Base-by-base conservation (phyloP, 2,888 invertebrate species). In the Drosophila anceps region DNA sequence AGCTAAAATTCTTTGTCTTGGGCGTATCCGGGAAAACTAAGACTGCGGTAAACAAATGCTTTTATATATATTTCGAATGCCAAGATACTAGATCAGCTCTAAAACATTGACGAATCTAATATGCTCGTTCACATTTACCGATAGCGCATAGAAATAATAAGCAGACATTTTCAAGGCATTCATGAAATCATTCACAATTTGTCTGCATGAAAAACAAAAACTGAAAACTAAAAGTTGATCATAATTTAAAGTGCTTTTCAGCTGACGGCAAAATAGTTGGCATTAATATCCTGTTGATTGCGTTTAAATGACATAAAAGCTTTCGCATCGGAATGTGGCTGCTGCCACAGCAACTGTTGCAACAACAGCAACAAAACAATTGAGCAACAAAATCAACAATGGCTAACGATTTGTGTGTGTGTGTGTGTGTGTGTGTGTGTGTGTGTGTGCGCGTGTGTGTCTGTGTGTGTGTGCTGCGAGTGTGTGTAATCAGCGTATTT, bases 221-320 rank as follows among this genome's bases (percentile, higher is more conserved):
- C 31, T 12, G 4, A 18, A n/a, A n/a, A 41, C 9, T 41, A 27
- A 39, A 57, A 35, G 2, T 50, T 43, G 41, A 35, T 33, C 20
- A 41, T 33, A n/a, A 50, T 51, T 39, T 27, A 39, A 57, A 43
- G 24, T 8, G 35, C 7, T 9, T 33, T 7, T 18, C 18, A 65
- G 55, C 27, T 58, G 46, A 13, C 54, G 27, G 76, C 69, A 76
- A 73, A 29, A 31, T 69, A 57, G 54, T 31, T 18, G 64, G 62
- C 50, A 82, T 66, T 79, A 73, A 69, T 60, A 58, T 69, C 24
- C 55, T 37, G 76, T 62, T 71, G 70, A 76, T 84, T 80, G 85
- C 58, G 53, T 66, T 79, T 69, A 79, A 84, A 83, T 80, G 72
- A 41, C 59, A 84, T 41, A 51, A 79, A 73, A 48, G 68, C 55